phyloP scores from a whole-genome alignment of 2,888 invertebrate species.

The Myopa testacea region DNA sequence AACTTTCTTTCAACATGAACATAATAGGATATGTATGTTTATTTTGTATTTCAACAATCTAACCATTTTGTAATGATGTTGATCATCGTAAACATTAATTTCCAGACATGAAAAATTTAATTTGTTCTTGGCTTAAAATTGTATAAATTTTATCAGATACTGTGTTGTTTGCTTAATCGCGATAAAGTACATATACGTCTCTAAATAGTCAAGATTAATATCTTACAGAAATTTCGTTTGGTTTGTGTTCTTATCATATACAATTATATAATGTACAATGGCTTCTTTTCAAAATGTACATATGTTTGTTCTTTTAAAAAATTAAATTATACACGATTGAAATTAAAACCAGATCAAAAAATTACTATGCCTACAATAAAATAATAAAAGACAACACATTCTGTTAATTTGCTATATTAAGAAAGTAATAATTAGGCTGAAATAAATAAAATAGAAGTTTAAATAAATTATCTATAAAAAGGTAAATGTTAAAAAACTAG shows the following conservation, averaged over 20 bases:
- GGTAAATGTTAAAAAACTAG: background rate
- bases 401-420: background rate
- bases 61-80: constrained; percentile 12
- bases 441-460: background rate
- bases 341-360: background rate
- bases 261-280: background rate
- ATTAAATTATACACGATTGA: background rate
- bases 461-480: background rate
- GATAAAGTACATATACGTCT: background rate
- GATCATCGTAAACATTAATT: constrained; percentile 6
- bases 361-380: background rate
- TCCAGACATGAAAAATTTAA: background rate
- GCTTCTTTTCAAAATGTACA: background rate
- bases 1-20: background rate
- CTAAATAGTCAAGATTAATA: background rate
- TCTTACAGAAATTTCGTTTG: background rate
- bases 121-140: background rate
- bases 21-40: constrained; percentile 1
- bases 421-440: background rate
- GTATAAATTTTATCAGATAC: no score
- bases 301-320: constrained; percentile 8
- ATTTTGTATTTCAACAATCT: background rate
- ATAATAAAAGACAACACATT: background rate
- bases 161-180: background rate
- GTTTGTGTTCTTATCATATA: constrained; percentile 11